phyloP scores from a whole-genome alignment of 1,140 invertebrate species.

The Pogonomyrmex californicus region DNA sequence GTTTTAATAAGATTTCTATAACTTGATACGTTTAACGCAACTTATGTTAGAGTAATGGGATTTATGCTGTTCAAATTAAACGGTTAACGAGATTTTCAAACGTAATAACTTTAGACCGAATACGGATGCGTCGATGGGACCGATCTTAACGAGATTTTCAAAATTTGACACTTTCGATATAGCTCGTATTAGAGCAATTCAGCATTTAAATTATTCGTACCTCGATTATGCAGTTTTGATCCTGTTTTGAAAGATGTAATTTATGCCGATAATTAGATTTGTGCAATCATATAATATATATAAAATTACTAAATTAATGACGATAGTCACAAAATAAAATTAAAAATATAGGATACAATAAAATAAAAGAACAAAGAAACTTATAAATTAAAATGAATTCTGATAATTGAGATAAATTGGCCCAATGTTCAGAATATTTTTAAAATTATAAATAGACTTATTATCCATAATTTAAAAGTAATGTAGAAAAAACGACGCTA shows the following conservation, averaged over 20 bases:
- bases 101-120: background rate
- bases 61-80: slow-evolving; percentile 2
- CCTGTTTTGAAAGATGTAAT: slow-evolving; percentile 28
- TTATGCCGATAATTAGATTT: background rate
- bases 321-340: slow-evolving; percentile 19
- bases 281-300: background rate
- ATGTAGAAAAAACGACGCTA: background rate
- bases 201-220: slow-evolving; percentile 12
- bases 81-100: background rate
- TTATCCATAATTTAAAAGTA: slow-evolving; percentile 1
- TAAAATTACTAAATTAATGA: background rate
- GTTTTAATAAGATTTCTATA: background rate
- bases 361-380: background rate
- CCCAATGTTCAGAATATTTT: background rate
- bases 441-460: background rate
- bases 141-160: slow-evolving; percentile 23
- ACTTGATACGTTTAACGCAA: background rate
- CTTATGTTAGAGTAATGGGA: background rate
- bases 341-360: background rate
- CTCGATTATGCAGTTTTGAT: slow-evolving; percentile 12
- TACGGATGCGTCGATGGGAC: background rate
- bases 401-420: background rate
- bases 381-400: background rate
- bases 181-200: slow-evolving; percentile 3
- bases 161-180: slow-evolving; percentile 26